Evolutionary conservation across 2,888 invertebrate genomes (phyloP).

Genomic region (Ochropacha duplaris): DNA sequence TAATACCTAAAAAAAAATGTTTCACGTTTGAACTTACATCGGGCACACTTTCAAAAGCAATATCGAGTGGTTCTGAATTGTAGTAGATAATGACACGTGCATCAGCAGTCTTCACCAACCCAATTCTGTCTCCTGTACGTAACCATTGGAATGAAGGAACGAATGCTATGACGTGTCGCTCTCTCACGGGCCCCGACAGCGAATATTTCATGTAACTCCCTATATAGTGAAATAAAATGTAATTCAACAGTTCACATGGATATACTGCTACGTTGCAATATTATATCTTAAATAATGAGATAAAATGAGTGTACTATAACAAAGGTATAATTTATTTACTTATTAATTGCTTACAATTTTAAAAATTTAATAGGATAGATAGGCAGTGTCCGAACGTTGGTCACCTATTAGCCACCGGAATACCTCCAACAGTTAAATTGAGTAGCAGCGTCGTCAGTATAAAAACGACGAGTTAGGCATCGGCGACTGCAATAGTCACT

Average conservation of each 20-base stretch:
- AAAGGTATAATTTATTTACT: too few species aligned
- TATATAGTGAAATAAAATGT: slow-evolving; percentile 32
- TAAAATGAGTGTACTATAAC: too few species aligned
- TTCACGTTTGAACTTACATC: slow-evolving; percentile 80
- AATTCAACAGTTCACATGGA: neutral
- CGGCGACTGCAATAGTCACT: too few species aligned
- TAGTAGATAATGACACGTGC: slow-evolving; percentile 88
- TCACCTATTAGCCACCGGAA: too few species aligned
- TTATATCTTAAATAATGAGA: too few species aligned
- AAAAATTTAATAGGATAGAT: too few species aligned
- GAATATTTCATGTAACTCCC: slow-evolving; percentile 64
- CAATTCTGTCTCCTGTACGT: slow-evolving; percentile 89
- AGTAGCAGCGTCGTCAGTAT: too few species aligned
- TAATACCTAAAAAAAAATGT: slow-evolving; percentile 4
- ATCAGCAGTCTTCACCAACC: slow-evolving; percentile 88
- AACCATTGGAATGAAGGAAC: slow-evolving; percentile 89
- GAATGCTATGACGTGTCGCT: slow-evolving; percentile 46
- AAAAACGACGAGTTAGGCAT: too few species aligned
- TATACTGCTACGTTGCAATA: too few species aligned
- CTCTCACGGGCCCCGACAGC: slow-evolving; percentile 37
- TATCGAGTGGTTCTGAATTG: slow-evolving; percentile 91
- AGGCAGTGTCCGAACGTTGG: too few species aligned
- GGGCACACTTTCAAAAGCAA: slow-evolving; percentile 89
- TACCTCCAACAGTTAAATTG: too few species aligned
- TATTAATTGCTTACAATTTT: too few species aligned